Evolutionary conservation across 2,797 vertebrate genomes (phyloP).

Genomic region (Falco peregrinus): DNA sequence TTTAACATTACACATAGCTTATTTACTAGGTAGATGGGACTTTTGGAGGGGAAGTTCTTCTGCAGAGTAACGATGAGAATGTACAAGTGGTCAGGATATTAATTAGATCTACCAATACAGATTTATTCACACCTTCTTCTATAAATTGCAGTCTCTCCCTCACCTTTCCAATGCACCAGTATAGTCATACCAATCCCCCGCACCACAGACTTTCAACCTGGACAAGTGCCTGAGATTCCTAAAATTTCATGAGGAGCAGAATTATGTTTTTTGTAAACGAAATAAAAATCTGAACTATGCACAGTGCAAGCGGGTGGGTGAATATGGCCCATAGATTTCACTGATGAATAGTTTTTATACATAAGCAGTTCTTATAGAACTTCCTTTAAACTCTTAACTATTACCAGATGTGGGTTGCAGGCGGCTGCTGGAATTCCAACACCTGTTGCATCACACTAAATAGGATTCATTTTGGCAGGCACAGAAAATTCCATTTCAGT

Average conservation of each 20-base stretch:
- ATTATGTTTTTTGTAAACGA: conserved; percentile 15
- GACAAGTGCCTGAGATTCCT: conserved; percentile 39
- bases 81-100: neutral
- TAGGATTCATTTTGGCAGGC: conserved; percentile 71
- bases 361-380: conserved; percentile 62
- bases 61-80: neutral
- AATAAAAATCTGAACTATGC: conserved; percentile 53
- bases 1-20: neutral
- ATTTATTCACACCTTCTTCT: neutral
- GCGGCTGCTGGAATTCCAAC: conserved; percentile 72
- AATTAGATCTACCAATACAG: neutral
- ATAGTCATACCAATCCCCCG: neutral
- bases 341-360: conserved; percentile 64
- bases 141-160: neutral
- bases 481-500: conserved; percentile 72
- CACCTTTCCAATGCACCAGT: neutral
- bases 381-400: conserved; percentile 67
- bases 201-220: neutral
- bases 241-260: conserved; percentile 21
- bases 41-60: fast-evolving
- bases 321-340: conserved; percentile 45
- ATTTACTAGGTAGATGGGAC: neutral
- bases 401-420: conserved; percentile 66
- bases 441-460: conserved; percentile 73
- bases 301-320: neutral